phyloP scores from a whole-genome alignment of 2,888 invertebrate species.

The Agrotis segetum region DNA sequence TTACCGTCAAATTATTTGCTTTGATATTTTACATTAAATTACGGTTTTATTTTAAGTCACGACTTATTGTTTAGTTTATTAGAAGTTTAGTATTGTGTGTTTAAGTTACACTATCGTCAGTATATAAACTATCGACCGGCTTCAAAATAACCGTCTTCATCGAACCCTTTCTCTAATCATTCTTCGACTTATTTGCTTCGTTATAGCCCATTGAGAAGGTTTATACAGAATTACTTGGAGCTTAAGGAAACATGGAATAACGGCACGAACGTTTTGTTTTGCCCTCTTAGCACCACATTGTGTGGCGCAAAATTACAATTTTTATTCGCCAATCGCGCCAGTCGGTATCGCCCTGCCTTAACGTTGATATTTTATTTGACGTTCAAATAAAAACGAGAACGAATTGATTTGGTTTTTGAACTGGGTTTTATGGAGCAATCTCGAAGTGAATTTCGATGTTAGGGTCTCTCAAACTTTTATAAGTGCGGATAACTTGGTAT shows the following conservation, averaged over 20 bases:
- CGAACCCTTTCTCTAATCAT: slow-evolving; percentile 67
- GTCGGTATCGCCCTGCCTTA: slow-evolving; percentile 29
- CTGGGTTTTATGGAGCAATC: slow-evolving; percentile 43
- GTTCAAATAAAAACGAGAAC: slow-evolving; percentile 46
- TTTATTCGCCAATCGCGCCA: slow-evolving; percentile 45
- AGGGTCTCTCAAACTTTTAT: slow-evolving; percentile 31
- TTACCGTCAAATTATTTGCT: not conserved
- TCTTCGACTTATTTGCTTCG: slow-evolving; percentile 72
- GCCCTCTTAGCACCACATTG: slow-evolving; percentile 56
- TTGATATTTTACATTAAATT: too few species aligned
- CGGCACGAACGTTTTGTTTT: slow-evolving; percentile 70
- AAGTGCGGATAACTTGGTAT: slow-evolving; percentile 17
- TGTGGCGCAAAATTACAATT: slow-evolving; percentile 57
- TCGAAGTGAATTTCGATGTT: slow-evolving; percentile 56
- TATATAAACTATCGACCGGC: slow-evolving; percentile 29
- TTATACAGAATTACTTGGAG: slow-evolving; percentile 58
- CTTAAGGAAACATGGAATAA: slow-evolving; percentile 68
- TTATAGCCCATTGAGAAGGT: slow-evolving; percentile 68
- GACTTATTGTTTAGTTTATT: not conserved
- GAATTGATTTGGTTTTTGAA: slow-evolving; percentile 45
- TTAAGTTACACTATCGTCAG: not conserved
- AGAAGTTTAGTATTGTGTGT: not conserved
- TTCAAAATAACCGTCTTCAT: slow-evolving; percentile 50
- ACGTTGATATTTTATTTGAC: slow-evolving; percentile 51
- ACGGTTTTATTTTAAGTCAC: too few species aligned